Evolutionary conservation across 2,113 vertebrate species (phyloP), one percentile per base, ranked within the genome.

Genomic region (Alaudala cheleensis): DNA sequence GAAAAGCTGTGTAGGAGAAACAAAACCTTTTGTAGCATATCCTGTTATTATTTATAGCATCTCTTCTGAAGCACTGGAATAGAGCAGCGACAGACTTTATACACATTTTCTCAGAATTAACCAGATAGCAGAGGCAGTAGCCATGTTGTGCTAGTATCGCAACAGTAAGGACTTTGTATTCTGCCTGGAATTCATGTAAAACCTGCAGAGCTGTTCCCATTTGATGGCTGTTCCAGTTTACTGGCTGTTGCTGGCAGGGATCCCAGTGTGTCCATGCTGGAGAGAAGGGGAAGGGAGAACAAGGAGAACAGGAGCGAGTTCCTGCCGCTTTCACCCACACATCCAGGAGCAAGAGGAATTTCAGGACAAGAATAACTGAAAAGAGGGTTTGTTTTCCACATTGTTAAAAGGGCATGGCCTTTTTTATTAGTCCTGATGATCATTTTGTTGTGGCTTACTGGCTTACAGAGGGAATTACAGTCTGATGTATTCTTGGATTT

Each of bases 111-210:
- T 14, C 9, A 37, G 56, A 70, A 51, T 73, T 70, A 95, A 70
- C 24, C 4, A 6, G 11, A 6, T 6, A 19, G 45, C 22, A 54
- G 64, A 74, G 62, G 34, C 61, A 26, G 57, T 25, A 65, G 42
- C 51, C 16, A 2, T 11, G 17, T 9, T 28, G 11, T 77, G 54
- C 31, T 73, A 44, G n/a, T 67, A 37, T 51, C 94, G 81, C 31
- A 61, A 81, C 73, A 88, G 42, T 23, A 33, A 83, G 67, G 60
- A 88, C 94, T 96, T 96, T 95, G 88, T 94, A 25, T 88, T 95
- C 37, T 3, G 60, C 39, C 72, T 62, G 79, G 81, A 92, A 78
- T 92, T 66, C 12, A 2, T 25, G 20, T 39, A 22, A 86, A 90
- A 72, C 16, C 19, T 47, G 51, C 56, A 29, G 1, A 7, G 29